Evolutionary conservation across 2,888 invertebrate species (phyloP), one percentile per base, ranked within the genome.

Genomic region (Tryphoninae sp.): DNA sequence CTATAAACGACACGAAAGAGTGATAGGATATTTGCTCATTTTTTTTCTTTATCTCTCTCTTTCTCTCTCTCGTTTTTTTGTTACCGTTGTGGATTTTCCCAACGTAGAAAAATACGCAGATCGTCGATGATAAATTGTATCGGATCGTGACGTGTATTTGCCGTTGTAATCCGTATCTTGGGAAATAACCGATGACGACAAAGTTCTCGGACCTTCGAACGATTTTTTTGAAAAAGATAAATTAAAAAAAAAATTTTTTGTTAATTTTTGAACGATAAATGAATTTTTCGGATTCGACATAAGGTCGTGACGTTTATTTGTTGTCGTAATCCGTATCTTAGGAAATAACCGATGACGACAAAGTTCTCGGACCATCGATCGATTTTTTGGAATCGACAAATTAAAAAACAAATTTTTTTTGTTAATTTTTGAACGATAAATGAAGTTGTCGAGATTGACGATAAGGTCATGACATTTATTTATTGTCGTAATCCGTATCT

Each of bases 51-150:
- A 19, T 53, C 33, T 45, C 33, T 33, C 33, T 6, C 33, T 33
- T 6, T 33, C 33, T 33, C 33, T 33, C 6, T 33, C 33, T 6
- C 33, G 0, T 33, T 33, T 33, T 33, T 19, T 19, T 65, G 9
- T 26, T 19, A 58, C 40, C 16, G 40, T 62, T 58, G 62, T 49
- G 55, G 22, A 58, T 77, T 64, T 73, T 68, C 61, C 62, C 9
- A n/a, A 33, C 26, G 23, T 45, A 22, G 42, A 19, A 45, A 61
- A 83, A 68, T 75, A 68, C 42, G 71, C 69, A 78, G 79, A 77
- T 73, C 62, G 55, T 49, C 49, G 55, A 42, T 64, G 55, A 81
- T 69, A 69, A 55, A 77, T 81, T 69, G 11, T 76, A 73, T 68
- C 49, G 67, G 55, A 23, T 40, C 22, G 23, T 13, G 40, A 33